Percentiles rank a stretch among this genome's conserved stretches.
Evolutionary conservation across 2,888 invertebrate species (phyloP).

Genomic region (Anticlea derivata): DNA sequence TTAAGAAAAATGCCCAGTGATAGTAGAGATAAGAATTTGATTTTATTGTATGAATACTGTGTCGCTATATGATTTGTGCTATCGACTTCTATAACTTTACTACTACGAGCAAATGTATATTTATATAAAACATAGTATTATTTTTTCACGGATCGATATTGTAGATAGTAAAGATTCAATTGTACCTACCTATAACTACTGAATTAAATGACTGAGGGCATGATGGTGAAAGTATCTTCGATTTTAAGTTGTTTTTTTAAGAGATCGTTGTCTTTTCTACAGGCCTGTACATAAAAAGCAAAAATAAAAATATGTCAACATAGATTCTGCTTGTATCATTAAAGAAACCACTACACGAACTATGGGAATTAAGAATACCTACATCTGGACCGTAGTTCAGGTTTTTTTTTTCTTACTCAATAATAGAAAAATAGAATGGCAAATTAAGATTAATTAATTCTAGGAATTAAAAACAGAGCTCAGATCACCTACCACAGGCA

Average conservation of each 20-base stretch:
- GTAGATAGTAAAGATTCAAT: conserved; percentile 52
- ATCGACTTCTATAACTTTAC: conserved; percentile 61
- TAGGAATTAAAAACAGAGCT: no score
- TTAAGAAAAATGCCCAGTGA: conserved; percentile 78
- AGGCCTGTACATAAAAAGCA: conserved; percentile 76
- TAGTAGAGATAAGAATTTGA: conserved; percentile 77
- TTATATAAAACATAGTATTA: conserved; percentile 62
- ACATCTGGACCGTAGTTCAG: no score
- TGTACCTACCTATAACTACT: conserved; percentile 57
- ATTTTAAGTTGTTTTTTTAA: conserved; percentile 75
- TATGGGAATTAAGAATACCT: neutral
- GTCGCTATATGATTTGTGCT: conserved; percentile 64
- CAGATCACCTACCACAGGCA: no score
- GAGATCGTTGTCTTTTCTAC: conserved; percentile 78
- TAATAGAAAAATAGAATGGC: no score
- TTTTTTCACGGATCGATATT: conserved; percentile 71
- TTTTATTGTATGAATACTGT: conserved; percentile 49
- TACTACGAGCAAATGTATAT: conserved; percentile 45
- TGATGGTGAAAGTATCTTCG: conserved; percentile 62
- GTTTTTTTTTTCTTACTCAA: no score
- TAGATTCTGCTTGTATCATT: conserved; percentile 35
- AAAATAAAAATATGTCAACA: conserved; percentile 68
- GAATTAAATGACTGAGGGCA: conserved; percentile 71
- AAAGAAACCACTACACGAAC: no score
- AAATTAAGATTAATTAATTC: no score